phyloP scores from a whole-genome alignment of 1,140 invertebrate genomes.

The Listronotus bonariensis region DNA sequence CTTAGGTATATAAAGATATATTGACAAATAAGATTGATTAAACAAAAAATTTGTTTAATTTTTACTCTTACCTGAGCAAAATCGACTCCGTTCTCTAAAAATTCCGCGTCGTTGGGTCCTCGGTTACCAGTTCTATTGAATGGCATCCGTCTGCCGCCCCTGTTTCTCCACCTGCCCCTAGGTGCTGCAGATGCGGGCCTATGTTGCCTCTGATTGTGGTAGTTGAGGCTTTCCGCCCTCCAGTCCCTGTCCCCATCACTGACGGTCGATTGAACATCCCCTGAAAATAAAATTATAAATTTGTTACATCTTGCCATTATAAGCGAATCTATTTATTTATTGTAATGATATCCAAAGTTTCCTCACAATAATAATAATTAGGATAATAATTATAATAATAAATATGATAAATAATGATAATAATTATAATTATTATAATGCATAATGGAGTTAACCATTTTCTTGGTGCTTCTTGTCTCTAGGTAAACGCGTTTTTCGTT shows the following conservation, averaged over 20 bases:
- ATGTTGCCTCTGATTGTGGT: conserved; percentile 31
- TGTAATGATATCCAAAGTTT: no score
- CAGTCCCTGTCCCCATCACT: conserved; percentile 52
- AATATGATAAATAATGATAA: no score
- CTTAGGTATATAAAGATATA: no score
- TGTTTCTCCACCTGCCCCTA: conserved; percentile 44
- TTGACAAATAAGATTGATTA: not conserved
- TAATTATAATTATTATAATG: no score
- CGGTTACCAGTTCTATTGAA: conserved; percentile 44
- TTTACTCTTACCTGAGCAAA: conserved; percentile 45
- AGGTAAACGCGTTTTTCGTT: no score
- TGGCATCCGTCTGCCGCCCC: conserved; percentile 48
- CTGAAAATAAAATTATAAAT: conserved; percentile 11
- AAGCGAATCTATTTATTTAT: no score
- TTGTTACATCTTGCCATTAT: not conserved
- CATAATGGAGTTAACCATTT: no score
- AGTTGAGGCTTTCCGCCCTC: conserved; percentile 43
- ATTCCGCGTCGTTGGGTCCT: conserved; percentile 55
- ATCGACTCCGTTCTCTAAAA: conserved; percentile 53
- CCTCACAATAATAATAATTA: no score
- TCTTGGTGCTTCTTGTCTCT: no score
- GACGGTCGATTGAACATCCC: conserved; percentile 50
- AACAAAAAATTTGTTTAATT: not conserved
- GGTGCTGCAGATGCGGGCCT: conserved; percentile 46
- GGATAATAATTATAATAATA: no score